These are phyloP conservation scores for Leptinotarsa peninsularis DNA, from an alignment of 2,888 invertebrate species.

Conservation along the genomic window DNA sequence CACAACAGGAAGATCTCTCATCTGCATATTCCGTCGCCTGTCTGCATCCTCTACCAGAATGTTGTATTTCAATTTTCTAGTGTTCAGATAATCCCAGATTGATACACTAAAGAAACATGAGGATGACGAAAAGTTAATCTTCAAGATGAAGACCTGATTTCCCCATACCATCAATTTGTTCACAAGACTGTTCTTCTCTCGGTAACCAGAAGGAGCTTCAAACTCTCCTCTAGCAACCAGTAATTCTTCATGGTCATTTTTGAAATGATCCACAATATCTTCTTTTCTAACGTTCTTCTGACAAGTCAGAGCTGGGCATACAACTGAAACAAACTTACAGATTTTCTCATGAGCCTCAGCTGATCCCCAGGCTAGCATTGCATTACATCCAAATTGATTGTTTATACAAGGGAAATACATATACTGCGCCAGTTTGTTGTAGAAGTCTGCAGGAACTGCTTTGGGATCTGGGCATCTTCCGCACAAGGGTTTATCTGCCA, in stretches of 20 bases:
- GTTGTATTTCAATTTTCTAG: background rate
- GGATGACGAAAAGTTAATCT: background rate
- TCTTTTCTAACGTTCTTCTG: background rate
- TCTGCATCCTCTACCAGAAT: background rate
- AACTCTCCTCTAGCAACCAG: background rate
- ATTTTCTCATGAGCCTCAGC: slow-evolving; percentile 4
- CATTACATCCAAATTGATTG: slow-evolving; percentile 12
- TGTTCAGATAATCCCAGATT: background rate
- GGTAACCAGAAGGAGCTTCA: background rate
- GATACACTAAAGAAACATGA: slow-evolving; percentile 1
- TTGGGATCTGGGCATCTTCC: background rate
- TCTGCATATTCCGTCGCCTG: background rate
- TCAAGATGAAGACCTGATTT: background rate
- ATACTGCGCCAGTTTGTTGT: slow-evolving; percentile 3
- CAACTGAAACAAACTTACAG: background rate
- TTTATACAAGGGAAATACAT: slow-evolving; percentile 22
- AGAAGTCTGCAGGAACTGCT: slow-evolving; percentile 3
- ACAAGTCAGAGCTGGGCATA: slow-evolving; percentile 3
- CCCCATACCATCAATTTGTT: background rate
- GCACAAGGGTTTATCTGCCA: slow-evolving; percentile 5
- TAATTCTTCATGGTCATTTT: background rate
- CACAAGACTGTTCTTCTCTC: background rate
- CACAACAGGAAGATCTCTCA: background rate
- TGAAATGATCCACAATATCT: slow-evolving; percentile 1
- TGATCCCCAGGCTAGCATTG: slow-evolving; percentile 20